Evolutionary conservation across 2,888 invertebrate genomes (phyloP).

Genomic region (Epinotia ramella): DNA sequence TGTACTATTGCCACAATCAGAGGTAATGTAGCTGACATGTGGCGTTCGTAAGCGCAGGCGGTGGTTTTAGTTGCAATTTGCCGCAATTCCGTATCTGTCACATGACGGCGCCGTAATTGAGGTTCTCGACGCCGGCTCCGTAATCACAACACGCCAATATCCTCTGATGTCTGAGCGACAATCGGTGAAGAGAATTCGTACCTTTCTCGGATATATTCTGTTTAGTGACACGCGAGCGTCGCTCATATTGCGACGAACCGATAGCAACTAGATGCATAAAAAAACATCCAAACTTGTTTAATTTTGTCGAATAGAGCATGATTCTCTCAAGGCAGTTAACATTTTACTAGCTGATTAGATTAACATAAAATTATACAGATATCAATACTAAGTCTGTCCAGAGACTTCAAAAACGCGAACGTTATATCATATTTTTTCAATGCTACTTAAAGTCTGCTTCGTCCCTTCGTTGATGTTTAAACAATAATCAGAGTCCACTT

Average conservation of each 20-base stretch:
- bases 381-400: not conserved
- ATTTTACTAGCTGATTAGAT: slow-evolving; percentile 17
- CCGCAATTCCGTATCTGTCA: slow-evolving; percentile 48
- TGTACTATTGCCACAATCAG: slow-evolving; percentile 46
- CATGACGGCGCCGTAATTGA: slow-evolving; percentile 47
- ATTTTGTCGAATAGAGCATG: slow-evolving; percentile 9
- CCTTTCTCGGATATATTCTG: slow-evolving; percentile 17
- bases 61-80: slow-evolving; percentile 50
- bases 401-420: not conserved
- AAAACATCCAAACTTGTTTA: slow-evolving; percentile 13
- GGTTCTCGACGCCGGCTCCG: slow-evolving; percentile 26
- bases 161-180: slow-evolving; percentile 24
- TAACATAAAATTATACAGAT: slow-evolving; percentile 25
- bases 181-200: slow-evolving; percentile 12
- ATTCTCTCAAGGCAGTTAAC: slow-evolving; percentile 16
- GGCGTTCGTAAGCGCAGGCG: slow-evolving; percentile 37
- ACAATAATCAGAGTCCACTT: slow-evolving; percentile 34
- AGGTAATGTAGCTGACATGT: slow-evolving; percentile 46
- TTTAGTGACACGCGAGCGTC: slow-evolving; percentile 17
- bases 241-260: slow-evolving; percentile 24
- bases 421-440: slow-evolving; percentile 15
- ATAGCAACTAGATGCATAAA: not conserved
- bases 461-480: slow-evolving; percentile 28
- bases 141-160: slow-evolving; percentile 42
- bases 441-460: slow-evolving; percentile 17